Evolutionary conservation across 2,797 vertebrate species (phyloP).

Genomic region (Australoheros facetus): DNA sequence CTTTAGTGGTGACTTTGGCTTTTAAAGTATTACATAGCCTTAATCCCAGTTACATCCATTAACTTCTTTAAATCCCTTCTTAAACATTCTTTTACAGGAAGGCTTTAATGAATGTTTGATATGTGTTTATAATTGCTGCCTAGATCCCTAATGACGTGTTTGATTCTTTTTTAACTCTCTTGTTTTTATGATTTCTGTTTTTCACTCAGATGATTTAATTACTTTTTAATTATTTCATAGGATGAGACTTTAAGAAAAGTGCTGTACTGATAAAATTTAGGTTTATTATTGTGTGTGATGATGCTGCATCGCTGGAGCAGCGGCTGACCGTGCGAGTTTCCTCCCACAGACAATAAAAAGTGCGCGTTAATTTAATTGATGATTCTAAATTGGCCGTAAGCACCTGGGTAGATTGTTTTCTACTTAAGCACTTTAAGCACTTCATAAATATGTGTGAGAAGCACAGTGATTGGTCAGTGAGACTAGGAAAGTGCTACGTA

Average conservation of each 20-base stretch:
- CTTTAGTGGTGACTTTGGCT: neutral
- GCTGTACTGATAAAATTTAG: neutral
- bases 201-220: neutral
- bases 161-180: neutral
- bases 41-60: neutral
- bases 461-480: neutral
- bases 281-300: neutral
- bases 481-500: neutral
- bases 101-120: neutral
- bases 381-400: neutral
- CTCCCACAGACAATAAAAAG: neutral
- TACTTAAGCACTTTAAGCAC: neutral
- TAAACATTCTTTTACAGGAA: neutral
- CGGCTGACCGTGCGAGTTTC: neutral
- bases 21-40: neutral
- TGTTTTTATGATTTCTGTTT: neutral
- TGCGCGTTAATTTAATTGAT: neutral
- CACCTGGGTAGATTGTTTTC: neutral
- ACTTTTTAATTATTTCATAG: neutral
- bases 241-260: neutral
- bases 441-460: neutral
- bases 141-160: neutral
- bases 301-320: accelerated
- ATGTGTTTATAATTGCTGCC: neutral
- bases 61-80: neutral